A percentile compares a stretch with the other conserved stretches of the same genome.
Conservation (phyloP, 2,113 vertebrate genomes). For the Centropus bengalensis region DNA sequence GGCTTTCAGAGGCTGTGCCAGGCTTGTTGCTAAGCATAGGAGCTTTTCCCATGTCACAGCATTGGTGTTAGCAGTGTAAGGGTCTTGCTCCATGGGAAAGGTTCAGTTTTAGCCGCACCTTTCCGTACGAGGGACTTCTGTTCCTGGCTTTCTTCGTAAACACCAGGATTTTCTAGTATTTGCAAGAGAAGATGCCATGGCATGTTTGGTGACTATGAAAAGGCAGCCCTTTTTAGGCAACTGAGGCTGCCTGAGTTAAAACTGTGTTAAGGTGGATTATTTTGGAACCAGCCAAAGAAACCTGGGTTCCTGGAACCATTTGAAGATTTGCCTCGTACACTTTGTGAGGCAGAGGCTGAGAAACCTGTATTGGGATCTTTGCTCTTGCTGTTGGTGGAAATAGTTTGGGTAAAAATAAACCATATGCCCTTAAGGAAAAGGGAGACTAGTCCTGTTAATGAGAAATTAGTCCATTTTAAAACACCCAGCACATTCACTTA, state of each 20-base stretch:
- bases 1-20: not conserved
- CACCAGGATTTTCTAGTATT: not conserved
- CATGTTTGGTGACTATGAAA: not conserved
- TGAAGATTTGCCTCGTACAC: not conserved
- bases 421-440: not conserved
- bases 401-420: not conserved
- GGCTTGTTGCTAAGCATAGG: not conserved
- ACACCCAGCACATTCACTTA: not conserved
- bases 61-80: not conserved
- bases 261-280: not conserved
- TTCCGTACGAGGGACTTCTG: not conserved
- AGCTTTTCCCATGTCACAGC: not conserved
- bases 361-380: not conserved
- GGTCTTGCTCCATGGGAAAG: not conserved
- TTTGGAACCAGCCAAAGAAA: not conserved
- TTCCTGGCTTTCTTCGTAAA: not conserved
- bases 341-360: not conserved
- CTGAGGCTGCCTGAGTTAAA: not conserved
- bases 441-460: fast-evolving
- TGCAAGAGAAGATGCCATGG: not conserved
- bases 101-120: not conserved
- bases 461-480: not conserved
- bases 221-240: not conserved
- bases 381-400: not conserved
- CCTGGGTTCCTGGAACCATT: not conserved